Evolutionary conservation across 2,888 invertebrate genomes (phyloP).

Genomic region (Lasius platythorax): DNA sequence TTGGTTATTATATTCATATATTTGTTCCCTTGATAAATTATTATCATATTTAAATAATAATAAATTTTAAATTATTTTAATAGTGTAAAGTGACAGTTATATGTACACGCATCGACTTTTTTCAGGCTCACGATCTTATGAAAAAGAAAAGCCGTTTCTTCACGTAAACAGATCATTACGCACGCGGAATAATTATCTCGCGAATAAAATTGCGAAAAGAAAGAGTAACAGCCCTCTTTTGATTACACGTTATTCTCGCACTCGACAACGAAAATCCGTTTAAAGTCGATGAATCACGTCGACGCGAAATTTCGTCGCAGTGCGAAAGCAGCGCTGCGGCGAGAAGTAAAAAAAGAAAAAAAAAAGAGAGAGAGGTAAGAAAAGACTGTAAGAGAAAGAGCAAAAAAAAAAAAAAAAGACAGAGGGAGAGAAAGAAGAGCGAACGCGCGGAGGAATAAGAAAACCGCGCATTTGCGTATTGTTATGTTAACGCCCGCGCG

Average conservation of each 20-base stretch:
- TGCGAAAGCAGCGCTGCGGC: conserved; percentile 14
- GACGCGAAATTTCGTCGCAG: conserved; percentile 27
- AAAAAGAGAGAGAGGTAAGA: not conserved
- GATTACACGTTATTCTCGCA: conserved; percentile 35
- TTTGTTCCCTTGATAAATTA: too few species aligned
- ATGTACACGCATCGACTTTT: not conserved
- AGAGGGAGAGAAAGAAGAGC: conserved; percentile 42
- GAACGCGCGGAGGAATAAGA: conserved; percentile 52
- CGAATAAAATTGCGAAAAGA: conserved; percentile 29
- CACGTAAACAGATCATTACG: conserved; percentile 38
- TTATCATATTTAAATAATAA: too few species aligned
- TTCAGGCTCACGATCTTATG: not conserved
- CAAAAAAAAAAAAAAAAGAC: not conserved
- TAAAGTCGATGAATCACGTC: conserved; percentile 23
- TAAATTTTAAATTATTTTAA: too few species aligned
- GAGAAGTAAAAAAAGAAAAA: not conserved
- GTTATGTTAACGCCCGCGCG: conserved; percentile 83
- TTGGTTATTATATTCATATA: too few species aligned
- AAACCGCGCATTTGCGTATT: conserved; percentile 78
- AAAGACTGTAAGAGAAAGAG: not conserved
- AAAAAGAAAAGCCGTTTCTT: not conserved
- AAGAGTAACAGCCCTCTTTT: conserved; percentile 13
- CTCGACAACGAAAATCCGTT: conserved; percentile 3
- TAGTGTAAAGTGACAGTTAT: not conserved
- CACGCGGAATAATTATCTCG: conserved; percentile 31